Evolutionary conservation across 64 coral and sea anemone genomes (phyloP), one percentile per base, ranked within the genome.

Genomic region (Montipora cactus): DNA sequence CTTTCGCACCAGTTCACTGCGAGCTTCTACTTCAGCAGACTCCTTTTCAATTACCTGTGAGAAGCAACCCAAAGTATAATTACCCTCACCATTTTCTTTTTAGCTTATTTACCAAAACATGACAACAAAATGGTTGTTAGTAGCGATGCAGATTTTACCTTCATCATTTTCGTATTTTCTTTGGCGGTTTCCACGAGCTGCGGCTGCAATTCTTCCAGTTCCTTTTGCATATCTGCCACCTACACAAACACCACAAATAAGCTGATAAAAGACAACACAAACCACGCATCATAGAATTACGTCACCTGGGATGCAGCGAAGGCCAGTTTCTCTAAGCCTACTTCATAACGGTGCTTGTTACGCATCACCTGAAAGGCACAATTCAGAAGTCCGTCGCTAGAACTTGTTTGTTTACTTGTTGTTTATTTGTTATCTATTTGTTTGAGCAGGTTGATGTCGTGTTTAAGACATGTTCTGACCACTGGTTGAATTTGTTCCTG

Each of bases 281-380:
- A n/a, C 52, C 5, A 46, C 15, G 20, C 48, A 83, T 45, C 7
- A 18, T 51, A 4, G 37, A 57, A 12, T 13, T 3, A 47, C 77
- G 92, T 4, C 47, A 99, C 98, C 95, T 99, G 98, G 8, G 98
- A 99, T 20, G 98, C 95, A 50, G 98, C 98, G 92, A 99, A 99
- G 8, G 95, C 95, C 13, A 99, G 92, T 58, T 99, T 99, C 49
- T 99, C 98, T 15, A 99, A 53, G 76, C 98, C 98, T 21, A 99
- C 98, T 94, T 99, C 98, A 86, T 99, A 99, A 37, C 98, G 95
- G 7, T 95, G 92, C 74, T 99, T 99, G 53, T 88, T 96, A 69
- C 81, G 96, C 95, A 99, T 94, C 45, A 99, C 98, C 97, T 98
- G 77, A 5, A 76, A 59, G 18, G 18, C 18, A 71, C 68, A 81